phyloP scores from a whole-genome alignment of 2,113 vertebrate genomes.

The Mungos mungo region DNA sequence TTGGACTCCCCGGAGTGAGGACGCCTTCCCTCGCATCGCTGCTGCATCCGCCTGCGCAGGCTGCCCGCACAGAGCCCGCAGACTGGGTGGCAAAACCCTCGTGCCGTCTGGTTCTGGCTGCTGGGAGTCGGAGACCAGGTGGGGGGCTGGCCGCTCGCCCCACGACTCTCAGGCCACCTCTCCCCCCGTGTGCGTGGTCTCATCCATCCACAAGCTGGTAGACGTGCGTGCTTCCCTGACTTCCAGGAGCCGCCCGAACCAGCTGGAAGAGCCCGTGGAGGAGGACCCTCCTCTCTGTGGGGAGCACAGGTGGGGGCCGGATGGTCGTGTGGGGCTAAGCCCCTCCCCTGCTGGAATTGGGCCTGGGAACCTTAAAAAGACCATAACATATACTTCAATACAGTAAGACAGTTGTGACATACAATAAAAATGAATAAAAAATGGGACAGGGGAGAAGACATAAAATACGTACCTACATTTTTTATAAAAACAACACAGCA shows the following conservation, averaged over 20 bases:
- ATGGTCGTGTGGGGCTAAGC: background rate
- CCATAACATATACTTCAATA: background rate
- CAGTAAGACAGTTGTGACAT: background rate
- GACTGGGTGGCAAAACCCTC: fast-evolving
- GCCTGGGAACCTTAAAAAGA: background rate
- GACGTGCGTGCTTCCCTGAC: background rate
- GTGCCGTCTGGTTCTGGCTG: background rate
- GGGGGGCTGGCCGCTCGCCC: background rate
- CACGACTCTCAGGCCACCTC: background rate
- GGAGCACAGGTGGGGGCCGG: background rate
- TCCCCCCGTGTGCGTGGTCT: fast-evolving
- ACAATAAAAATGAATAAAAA: background rate
- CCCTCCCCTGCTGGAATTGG: background rate
- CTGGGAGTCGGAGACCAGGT: background rate
- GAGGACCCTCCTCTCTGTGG: background rate
- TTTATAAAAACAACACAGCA: background rate
- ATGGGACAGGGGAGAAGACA: background rate
- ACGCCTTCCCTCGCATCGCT: too few relatives aligned
- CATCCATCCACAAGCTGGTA: background rate
- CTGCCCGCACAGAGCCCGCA: background rate
- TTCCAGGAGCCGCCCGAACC: background rate
- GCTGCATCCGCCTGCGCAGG: background rate
- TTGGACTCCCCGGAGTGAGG: too few relatives aligned
- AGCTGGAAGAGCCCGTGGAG: background rate
- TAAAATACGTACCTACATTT: background rate